Percentiles rank a stretch among this genome's conserved stretches.
Evolutionary conservation across 2,888 invertebrate species (phyloP).

Genomic region (Cephus pulcher): DNA sequence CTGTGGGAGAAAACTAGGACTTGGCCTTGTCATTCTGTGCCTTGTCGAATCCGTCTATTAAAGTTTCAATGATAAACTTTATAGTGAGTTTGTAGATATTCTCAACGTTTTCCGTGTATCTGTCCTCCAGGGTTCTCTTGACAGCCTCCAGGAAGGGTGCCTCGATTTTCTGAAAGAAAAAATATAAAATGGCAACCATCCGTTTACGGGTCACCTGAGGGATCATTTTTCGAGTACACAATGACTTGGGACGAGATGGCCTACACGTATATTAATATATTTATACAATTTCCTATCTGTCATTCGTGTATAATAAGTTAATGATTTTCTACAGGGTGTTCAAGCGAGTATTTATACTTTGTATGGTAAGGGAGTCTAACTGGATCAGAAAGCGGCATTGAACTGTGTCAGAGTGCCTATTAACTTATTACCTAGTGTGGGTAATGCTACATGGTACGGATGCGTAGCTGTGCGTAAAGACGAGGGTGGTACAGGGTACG

Average conservation of each 20-base stretch:
- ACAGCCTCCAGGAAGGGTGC: conserved; percentile 90
- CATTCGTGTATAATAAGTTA: not conserved
- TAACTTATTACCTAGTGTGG: not conserved
- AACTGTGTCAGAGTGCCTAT: not conserved
- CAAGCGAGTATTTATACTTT: not conserved
- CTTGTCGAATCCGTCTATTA: conserved; percentile 82
- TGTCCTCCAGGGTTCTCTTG: conserved; percentile 85
- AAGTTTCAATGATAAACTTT: conserved; percentile 86
- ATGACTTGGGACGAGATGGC: not conserved
- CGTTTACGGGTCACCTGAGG: not conserved
- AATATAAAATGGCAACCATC: conserved; percentile 9
- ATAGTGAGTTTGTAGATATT: conserved; percentile 90
- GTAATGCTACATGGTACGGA: not conserved
- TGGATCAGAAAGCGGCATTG: not conserved
- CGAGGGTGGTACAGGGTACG: not conserved
- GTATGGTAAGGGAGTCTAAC: not conserved
- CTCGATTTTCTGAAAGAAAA: conserved; percentile 84
- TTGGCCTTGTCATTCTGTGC: conserved; percentile 48
- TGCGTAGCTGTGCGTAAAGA: not conserved
- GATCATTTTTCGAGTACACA: not conserved
- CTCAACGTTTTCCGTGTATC: conserved; percentile 91
- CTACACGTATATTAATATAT: not conserved
- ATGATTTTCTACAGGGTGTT: not conserved
- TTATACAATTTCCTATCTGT: conserved; percentile 3
- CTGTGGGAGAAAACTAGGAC: conserved; percentile 30